A percentile compares a stretch with the other conserved stretches of the same genome.
These are phyloP conservation scores for Acleris holmiana DNA, from an alignment of 2,888 invertebrate species.

Conservation along the genomic window DNA sequence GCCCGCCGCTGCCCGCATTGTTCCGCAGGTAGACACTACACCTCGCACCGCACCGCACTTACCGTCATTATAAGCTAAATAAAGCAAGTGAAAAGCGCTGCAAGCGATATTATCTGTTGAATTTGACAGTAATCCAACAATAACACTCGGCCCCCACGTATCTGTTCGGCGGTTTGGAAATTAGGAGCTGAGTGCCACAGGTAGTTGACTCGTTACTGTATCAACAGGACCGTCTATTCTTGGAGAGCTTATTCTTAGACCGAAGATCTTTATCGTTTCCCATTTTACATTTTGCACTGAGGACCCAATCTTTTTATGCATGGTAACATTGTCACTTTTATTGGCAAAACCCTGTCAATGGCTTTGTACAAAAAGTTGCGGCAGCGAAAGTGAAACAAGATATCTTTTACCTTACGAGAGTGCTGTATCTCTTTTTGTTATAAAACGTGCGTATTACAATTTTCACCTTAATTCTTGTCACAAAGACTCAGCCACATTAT, in stretches of 20 bases:
- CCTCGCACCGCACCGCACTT: conserved; percentile 50
- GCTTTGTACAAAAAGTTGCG: too few species aligned
- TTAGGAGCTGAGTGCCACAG: conserved; percentile 24
- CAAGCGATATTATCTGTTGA: conserved; percentile 64
- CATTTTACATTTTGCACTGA: too few species aligned
- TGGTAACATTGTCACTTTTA: too few species aligned
- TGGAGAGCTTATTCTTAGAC: conserved; percentile 7
- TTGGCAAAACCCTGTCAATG: too few species aligned
- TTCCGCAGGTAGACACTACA: conserved; percentile 57
- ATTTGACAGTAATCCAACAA: conserved; percentile 62
- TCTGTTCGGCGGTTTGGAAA: conserved; percentile 37
- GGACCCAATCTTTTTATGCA: too few species aligned
- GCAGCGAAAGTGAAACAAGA: too few species aligned
- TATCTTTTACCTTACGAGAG: too few species aligned
- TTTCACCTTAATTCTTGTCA: too few species aligned
- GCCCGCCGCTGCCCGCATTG: conserved; percentile 45
- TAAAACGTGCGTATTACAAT: too few species aligned
- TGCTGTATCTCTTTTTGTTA: too few species aligned
- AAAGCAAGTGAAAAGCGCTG: conserved; percentile 65
- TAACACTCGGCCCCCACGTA: conserved; percentile 59
- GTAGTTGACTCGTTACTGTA: conserved; percentile 27
- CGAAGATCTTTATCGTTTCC: not conserved
- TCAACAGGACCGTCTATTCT: conserved; percentile 23
- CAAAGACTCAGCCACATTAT: too few species aligned
- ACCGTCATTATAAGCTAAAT: conserved; percentile 53